These are phyloP conservation scores for Acronicta aceris DNA, from an alignment of 2,888 invertebrate species.

Conservation along the genomic window DNA sequence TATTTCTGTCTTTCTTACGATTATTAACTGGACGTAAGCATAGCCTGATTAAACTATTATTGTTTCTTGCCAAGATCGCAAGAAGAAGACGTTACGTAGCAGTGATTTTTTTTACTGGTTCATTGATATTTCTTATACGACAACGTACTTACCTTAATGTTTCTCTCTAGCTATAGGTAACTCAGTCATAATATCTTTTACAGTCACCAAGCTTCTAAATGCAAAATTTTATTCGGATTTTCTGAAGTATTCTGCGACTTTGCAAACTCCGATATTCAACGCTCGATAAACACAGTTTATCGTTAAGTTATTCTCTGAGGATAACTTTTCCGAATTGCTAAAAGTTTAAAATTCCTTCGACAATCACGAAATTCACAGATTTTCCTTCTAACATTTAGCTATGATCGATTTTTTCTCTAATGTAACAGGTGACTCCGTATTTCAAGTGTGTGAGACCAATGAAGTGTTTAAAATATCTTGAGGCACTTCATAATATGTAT, in stretches of 20 bases:
- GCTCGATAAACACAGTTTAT: slow-evolving; percentile 49
- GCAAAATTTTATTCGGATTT: slow-evolving; percentile 39
- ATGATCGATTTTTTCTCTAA: slow-evolving; percentile 19
- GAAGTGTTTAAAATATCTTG: slow-evolving; percentile 21
- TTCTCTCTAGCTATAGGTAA: no score
- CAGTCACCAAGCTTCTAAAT: slow-evolving; percentile 26
- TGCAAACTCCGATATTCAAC: slow-evolving; percentile 39
- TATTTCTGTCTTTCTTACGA: background rate
- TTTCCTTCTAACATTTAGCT: slow-evolving; percentile 28
- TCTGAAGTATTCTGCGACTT: slow-evolving; percentile 32
- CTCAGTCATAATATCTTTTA: slow-evolving; percentile 7
- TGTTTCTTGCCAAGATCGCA: background rate
- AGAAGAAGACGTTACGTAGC: no score
- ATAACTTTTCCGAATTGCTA: slow-evolving; percentile 42
- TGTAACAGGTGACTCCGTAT: slow-evolving; percentile 16
- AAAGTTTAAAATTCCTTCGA: slow-evolving; percentile 26
- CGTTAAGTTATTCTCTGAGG: slow-evolving; percentile 37
- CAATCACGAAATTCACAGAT: slow-evolving; percentile 18
- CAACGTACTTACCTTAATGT: background rate
- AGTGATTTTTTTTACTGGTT: no score
- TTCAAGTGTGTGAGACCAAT: slow-evolving; percentile 23
- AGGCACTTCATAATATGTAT: slow-evolving; percentile 13
- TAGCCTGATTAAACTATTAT: background rate
- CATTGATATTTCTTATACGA: no score
- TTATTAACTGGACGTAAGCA: background rate